Evolutionary conservation across 92 coral and sea anemone species (phyloP).

Genomic region (Diadumene lineata): DNA sequence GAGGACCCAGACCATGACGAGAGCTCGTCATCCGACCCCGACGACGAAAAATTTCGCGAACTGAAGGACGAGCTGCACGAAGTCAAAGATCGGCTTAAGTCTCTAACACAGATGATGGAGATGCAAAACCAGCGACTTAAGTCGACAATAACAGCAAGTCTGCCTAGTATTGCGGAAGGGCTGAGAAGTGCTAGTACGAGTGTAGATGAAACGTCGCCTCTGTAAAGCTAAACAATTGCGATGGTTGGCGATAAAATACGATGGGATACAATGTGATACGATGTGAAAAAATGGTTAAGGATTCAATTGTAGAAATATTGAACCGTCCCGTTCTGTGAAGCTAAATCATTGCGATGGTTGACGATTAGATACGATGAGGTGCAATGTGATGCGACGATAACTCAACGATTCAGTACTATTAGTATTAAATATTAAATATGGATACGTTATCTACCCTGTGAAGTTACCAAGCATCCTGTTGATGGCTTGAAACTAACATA

Average conservation of each 20-base stretch:
- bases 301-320: too few species aligned
- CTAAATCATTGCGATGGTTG: too few species aligned
- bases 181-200: not conserved
- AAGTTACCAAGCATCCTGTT: too few species aligned
- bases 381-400: too few species aligned
- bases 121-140: constrained; percentile 9
- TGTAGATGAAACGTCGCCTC: not conserved
- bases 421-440: too few species aligned
- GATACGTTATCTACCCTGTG: too few species aligned
- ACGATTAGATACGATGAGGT: too few species aligned
- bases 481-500: too few species aligned
- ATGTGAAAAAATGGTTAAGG: not conserved
- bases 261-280: not conserved
- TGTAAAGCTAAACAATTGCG: too few species aligned
- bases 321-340: too few species aligned
- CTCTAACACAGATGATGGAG: constrained; percentile 10
- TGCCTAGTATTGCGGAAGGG: not conserved
- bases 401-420: too few species aligned
- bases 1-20: not conserved
- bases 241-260: not conserved
- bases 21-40: not conserved
- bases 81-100: constrained; percentile 10
- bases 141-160: constrained; percentile 8
- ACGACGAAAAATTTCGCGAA: not conserved
- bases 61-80: constrained; percentile 10